Percentiles rank a stretch among this genome's conserved stretches.
Evolutionary conservation across 2,797 vertebrate species (phyloP).

Genomic region (Oreortyx pictus): DNA sequence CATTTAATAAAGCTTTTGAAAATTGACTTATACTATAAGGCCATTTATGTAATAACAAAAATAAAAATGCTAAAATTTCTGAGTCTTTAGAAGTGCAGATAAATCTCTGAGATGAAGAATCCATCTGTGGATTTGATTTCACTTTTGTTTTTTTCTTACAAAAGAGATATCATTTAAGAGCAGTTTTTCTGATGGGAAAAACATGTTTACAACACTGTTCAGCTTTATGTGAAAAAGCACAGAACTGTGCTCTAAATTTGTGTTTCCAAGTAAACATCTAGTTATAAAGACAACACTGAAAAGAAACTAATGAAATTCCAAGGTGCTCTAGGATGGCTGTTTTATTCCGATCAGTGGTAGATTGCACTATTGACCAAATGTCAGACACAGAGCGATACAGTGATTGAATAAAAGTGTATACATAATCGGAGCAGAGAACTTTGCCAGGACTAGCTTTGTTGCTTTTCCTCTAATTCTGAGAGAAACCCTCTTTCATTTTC

Average conservation of each 20-base stretch:
- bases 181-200: not conserved
- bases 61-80: not conserved
- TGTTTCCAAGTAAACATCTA: slow-evolving; percentile 84
- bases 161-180: not conserved
- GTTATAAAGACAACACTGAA: slow-evolving; percentile 84
- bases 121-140: not conserved
- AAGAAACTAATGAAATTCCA: slow-evolving; percentile 91
- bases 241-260: slow-evolving; percentile 77
- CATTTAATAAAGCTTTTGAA: not conserved
- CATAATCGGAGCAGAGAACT: slow-evolving; percentile 88
- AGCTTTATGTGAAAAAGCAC: slow-evolving; percentile 66
- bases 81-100: not conserved
- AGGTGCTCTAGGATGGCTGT: slow-evolving; percentile 85
- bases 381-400: slow-evolving; percentile 85
- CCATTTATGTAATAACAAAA: not conserved
- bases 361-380: slow-evolving; percentile 97
- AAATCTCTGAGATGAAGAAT: not conserved
- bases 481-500: slow-evolving; percentile 78
- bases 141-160: accelerated
- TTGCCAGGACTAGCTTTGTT: slow-evolving; percentile 80
- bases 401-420: slow-evolving; percentile 94
- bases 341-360: slow-evolving; percentile 91
- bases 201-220: slow-evolving; percentile 22
- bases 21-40: not conserved
- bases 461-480: slow-evolving; percentile 81